Base-by-base conservation (phyloP, 2,113 vertebrate species). In the Raja brachyura region DNA sequence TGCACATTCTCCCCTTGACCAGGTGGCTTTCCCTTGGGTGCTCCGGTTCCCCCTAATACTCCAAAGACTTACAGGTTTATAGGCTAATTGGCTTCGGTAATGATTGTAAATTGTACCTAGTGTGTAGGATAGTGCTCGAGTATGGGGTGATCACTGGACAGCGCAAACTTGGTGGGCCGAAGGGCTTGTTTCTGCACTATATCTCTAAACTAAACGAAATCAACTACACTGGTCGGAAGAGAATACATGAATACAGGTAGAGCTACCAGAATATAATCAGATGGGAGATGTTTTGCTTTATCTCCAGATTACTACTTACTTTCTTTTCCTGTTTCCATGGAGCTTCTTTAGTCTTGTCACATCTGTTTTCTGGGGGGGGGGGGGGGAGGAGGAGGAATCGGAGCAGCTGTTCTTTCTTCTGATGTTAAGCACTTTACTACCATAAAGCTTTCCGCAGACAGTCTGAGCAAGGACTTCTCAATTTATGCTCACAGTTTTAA, bases 391-490 rank as follows among this genome's bases (percentile, higher is more conserved):
- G n/a, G 28, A 61, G 81, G 28, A 61, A 86, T 86, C 56, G 13
- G 81, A 22, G 25, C 25, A 86, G 56, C 81, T 86, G 56, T 61
- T 59, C 81, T 61, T 86, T 56, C 81, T 86, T 61, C 81, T 86
- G 56, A 86, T 86, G 56, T 86, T 33, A 33, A 81, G 78, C 78
- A 81, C 39, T 22, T 33, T 81, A 39, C 78, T 22, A 39, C 22
- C 39, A 54, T 39, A 81, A 81, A 81, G 78, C 78, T 81, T 18
- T 79, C 39, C 20, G 9, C 78, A 18, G 78, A 81, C 39, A 81
- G 78, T 54, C 6, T 81, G 78, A 81, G 39, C 78, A 81, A 81
- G 39, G 54, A 54, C 33, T 48, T 48, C 39, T 54, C 76, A 78
- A 78, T 10, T 78, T 11, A 33, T 78, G 39, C 31, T 78, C 16